Conservation (phyloP, 1,140 invertebrate genomes). For the Drosophila triauraria region DNA sequence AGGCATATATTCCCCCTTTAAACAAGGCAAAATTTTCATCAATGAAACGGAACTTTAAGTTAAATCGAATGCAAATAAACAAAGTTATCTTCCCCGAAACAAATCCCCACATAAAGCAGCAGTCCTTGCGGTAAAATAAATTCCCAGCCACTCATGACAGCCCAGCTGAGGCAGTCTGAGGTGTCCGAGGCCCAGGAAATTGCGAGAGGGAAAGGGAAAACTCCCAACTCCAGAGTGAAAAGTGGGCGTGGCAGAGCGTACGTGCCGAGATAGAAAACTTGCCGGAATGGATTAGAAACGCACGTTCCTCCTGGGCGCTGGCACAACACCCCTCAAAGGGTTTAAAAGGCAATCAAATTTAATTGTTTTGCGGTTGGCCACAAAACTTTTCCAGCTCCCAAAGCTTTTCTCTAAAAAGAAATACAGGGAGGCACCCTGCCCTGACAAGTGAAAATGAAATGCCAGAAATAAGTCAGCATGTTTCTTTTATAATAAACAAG, state of each 20-base stretch:
- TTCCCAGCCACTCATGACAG: constrained; percentile 75
- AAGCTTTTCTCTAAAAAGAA: constrained; percentile 2
- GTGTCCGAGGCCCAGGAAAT: constrained; percentile 33
- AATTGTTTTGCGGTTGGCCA: constrained; percentile 74
- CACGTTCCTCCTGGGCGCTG: constrained; percentile 12
- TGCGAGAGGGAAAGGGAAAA: constrained; percentile 1
- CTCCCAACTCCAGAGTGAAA: not conserved
- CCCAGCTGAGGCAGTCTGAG: constrained; percentile 36
- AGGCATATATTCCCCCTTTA: constrained; percentile 30
- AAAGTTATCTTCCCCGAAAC: constrained; percentile 32
- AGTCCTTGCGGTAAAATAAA: constrained; percentile 80
- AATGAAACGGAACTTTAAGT: constrained; percentile 72
- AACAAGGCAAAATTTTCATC: constrained; percentile 65
- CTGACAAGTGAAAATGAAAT: constrained; percentile 16
- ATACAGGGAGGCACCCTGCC: not conserved
- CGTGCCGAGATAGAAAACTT: constrained; percentile 77
- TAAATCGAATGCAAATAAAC: constrained; percentile 68
- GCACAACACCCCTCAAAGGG: constrained; percentile 49
- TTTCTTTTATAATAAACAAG: constrained; percentile 66
- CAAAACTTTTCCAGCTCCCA: constrained; percentile 48
- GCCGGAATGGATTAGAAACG: constrained; percentile 64
- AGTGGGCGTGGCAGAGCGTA: constrained; percentile 48
- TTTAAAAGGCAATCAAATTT: constrained; percentile 82
- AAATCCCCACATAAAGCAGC: constrained; percentile 41
- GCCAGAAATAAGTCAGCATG: constrained; percentile 38